phyloP scores from a whole-genome alignment of 2,113 vertebrate species.

The Chaenogobius annularis region DNA sequence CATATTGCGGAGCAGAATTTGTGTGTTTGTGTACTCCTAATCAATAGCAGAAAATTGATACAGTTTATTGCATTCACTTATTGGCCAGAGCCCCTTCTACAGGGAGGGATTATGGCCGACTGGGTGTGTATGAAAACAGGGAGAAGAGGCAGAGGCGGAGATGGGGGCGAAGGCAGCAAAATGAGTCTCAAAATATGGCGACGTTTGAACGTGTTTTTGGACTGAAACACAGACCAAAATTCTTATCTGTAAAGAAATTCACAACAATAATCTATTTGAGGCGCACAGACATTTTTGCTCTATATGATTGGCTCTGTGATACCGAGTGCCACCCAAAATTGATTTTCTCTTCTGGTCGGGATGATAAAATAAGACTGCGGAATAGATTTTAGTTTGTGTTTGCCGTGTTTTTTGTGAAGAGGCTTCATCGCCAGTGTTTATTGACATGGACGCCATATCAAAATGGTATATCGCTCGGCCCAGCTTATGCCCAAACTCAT shows the following conservation, averaged over 20 bases:
- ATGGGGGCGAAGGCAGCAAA: conserved; percentile 58
- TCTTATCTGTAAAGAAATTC: conserved; percentile 32
- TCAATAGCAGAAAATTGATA: conserved; percentile 66
- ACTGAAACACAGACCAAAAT: conserved; percentile 29
- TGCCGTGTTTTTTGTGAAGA: conserved; percentile 53
- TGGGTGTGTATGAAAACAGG: conserved; percentile 74
- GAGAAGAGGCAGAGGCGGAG: conserved; percentile 45
- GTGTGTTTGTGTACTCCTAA: conserved; percentile 59
- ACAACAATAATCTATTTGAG: conserved; percentile 35
- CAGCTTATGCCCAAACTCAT: conserved; percentile 74
- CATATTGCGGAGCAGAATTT: conserved; percentile 43
- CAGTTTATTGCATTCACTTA: conserved; percentile 66
- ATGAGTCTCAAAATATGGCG: conserved; percentile 64
- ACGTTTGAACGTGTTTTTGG: conserved; percentile 34
- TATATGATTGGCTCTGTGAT: conserved; percentile 43
- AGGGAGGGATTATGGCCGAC: conserved; percentile 72
- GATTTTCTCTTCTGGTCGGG: conserved; percentile 54
- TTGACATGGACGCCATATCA: conserved; percentile 63
- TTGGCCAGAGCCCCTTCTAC: conserved; percentile 56
- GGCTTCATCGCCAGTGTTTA: conserved; percentile 48
- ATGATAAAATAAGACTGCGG: conserved; percentile 63
- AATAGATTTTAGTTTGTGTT: conserved; percentile 63
- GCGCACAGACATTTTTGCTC: conserved; percentile 42
- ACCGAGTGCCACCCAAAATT: conserved; percentile 53
- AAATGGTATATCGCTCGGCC: conserved; percentile 60